Evolutionary conservation across 1,140 invertebrate genomes (phyloP), one percentile per base, ranked within the genome.

Genomic region (Atta colombica): DNA sequence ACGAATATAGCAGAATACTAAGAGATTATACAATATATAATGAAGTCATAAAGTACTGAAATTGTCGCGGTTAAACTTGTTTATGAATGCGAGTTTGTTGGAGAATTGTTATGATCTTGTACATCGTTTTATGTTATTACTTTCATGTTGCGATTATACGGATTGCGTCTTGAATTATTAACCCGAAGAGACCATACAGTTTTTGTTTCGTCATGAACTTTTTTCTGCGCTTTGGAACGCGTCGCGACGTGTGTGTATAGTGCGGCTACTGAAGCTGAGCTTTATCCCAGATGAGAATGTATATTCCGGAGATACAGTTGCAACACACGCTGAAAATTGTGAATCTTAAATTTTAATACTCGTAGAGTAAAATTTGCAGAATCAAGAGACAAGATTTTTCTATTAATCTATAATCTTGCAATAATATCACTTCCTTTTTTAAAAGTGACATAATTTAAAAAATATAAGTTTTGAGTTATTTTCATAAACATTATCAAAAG

Each of bases 291-390:
- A 45, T 12, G n/a, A 60, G 31, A 21, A 75, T 25, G 14, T n/a
- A 39, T 39, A 14, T 14, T 35, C 14, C 2, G 53, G 72, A 75
- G 31, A 75, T 75, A n/a, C n/a, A 58, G 14, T 14, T 21, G 31
- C 53, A 75, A 21, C 53, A 35, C 28, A 8, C 53, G 10, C 12
- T 7, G 18, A 58, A 75, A 75, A 75, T 1, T 16, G 71, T 31
- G 18, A 75, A 18, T 39, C 12, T 28, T 21, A 75, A 58, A 31
- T 74, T 75, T 75, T 55, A 75, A 58, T 21, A 25, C 60, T 75
- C 14, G 0, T 60, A 4, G n/a, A 69, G 35, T 5, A n/a, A 68
- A 55, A 25, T 49, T 28, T 28, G 14, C 16, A 6, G 7, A 21
- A n/a, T 35, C 3, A n/a, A 74, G 18, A 58, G 7, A 6, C 5